These are phyloP conservation scores for Eptatretus burgeri DNA, from an alignment of 2,113 vertebrate species.

Conservation along the genomic window DNA sequence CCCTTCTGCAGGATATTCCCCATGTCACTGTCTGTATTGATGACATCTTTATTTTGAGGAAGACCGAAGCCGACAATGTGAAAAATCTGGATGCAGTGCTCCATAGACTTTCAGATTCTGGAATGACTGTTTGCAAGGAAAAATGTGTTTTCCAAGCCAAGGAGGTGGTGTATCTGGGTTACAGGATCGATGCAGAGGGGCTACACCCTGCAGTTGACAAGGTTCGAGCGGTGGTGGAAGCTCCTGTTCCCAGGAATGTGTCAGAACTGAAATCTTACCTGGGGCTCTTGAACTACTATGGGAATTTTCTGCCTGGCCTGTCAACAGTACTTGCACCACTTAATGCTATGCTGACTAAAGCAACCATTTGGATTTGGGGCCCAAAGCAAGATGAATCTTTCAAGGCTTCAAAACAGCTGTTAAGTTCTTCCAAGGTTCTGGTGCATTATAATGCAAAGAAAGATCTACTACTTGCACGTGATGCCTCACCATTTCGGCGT, in stretches of 20 bases:
- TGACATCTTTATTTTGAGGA: background rate
- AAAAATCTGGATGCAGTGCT: slow-evolving; percentile 3
- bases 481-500: too few species aligned
- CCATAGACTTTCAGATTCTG: background rate
- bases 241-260: background rate
- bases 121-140: background rate
- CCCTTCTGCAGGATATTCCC: background rate
- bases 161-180: background rate
- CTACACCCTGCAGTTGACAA: background rate
- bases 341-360: background rate
- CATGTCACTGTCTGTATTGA: background rate
- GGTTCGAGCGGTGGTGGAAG: background rate
- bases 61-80: background rate
- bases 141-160: slow-evolving; percentile 1
- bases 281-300: slow-evolving; percentile 1
- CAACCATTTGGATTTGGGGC: background rate
- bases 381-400: background rate
- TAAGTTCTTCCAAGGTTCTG: background rate
- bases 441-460: slow-evolving; percentile 3
- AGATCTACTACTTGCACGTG: background rate
- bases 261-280: background rate
- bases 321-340: background rate
- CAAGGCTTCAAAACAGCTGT: background rate
- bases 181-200: background rate
- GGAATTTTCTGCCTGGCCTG: background rate